A percentile compares a stretch with the other conserved stretches of the same genome.
phyloP scores from a whole-genome alignment of 2,888 invertebrate species.

The Leptodirus hochenwartii region DNA sequence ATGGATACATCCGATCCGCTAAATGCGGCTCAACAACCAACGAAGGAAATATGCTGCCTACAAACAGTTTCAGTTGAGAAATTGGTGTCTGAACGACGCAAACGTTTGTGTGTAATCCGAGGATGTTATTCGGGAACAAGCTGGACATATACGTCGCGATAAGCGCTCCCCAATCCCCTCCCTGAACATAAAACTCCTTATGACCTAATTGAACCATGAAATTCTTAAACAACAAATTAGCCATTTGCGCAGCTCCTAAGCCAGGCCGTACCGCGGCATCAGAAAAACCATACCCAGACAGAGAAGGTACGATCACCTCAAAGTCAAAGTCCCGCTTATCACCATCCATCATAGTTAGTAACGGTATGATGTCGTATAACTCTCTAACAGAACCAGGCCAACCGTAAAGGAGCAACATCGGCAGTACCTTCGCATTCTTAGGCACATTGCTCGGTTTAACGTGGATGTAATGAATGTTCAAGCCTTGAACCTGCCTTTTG shows the following conservation, averaged over 20 bases:
- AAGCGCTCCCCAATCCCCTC: slow-evolving; percentile 62
- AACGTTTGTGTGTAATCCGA: slow-evolving; percentile 26
- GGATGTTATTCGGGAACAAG: slow-evolving; percentile 35
- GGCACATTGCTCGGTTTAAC: slow-evolving; percentile 29
- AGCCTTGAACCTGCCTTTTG: slow-evolving; percentile 48
- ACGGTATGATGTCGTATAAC: slow-evolving; percentile 57
- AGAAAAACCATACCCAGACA: slow-evolving; percentile 28
- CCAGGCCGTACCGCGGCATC: slow-evolving; percentile 39
- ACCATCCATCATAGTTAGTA: slow-evolving; percentile 33
- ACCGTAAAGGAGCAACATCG: slow-evolving; percentile 61
- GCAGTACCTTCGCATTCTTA: slow-evolving; percentile 29
- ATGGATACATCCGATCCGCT: slow-evolving; percentile 30
- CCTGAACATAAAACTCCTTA: slow-evolving; percentile 45
- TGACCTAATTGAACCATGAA: slow-evolving; percentile 50
- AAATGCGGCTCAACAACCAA: slow-evolving; percentile 28
- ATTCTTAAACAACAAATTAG: slow-evolving; percentile 36
- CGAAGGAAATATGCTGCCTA: slow-evolving; percentile 9
- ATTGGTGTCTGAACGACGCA: slow-evolving; percentile 12
- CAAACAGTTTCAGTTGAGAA: slow-evolving; percentile 7
- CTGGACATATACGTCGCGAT: slow-evolving; percentile 40
- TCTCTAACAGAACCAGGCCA: slow-evolving; percentile 81
- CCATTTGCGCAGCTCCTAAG: slow-evolving; percentile 32
- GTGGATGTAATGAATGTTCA: slow-evolving; percentile 48
- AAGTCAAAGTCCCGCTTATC: slow-evolving; percentile 32
- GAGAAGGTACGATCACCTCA: slow-evolving; percentile 38